Evolutionary conservation across 2,797 vertebrate species (phyloP), one percentile per base, ranked within the genome.

Genomic region (Scleropages formosus): DNA sequence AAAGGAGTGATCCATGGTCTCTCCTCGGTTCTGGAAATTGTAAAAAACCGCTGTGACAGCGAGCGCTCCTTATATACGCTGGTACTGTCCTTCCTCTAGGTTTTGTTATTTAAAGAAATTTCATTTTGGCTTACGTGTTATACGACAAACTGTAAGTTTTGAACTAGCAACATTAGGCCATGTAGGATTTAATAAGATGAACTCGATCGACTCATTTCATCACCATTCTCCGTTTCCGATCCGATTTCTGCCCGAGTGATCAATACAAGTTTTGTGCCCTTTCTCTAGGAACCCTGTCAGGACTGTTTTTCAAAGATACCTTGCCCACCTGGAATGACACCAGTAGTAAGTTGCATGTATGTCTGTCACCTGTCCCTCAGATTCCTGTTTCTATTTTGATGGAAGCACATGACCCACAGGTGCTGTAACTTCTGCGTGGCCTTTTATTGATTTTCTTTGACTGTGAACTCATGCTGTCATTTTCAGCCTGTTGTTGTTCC

Each of bases 1-100:
- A 93, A 93, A 67, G 97, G 97, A 51, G 93, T 98, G 81, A 91
- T 98, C 70, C 96, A 99, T 7, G 90, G 91, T 0, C 72, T 99
- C 79, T 88, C 87, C 1, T 90, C 91, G 1, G 95, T 98, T 46
- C 86, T 98, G 72, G 88, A 88, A 81, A 91, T 98, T 80, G 90
- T 88, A 85, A 93, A 88, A 84, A 99, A 98, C 62, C 94, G 95
- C 86, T 99, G 97, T 44, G 95, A 98, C 53, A 82, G 13, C 44
- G 87, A 88, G 0, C 49, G 26, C 0, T 62, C 16, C 24, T 10
- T 0, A 2, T 39, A 39, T 6, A 6, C 31, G 6, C 31, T 39
- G 31, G 31, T 56, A 56, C 18, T 3, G 56, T 56, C 12, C 1
- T 53, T 8, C 7, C 53, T 9, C 9, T 9, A 53, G 8, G 9